Evolutionary conservation across 2,888 invertebrate genomes (phyloP).

Genomic region (Mylabris sibirica): DNA sequence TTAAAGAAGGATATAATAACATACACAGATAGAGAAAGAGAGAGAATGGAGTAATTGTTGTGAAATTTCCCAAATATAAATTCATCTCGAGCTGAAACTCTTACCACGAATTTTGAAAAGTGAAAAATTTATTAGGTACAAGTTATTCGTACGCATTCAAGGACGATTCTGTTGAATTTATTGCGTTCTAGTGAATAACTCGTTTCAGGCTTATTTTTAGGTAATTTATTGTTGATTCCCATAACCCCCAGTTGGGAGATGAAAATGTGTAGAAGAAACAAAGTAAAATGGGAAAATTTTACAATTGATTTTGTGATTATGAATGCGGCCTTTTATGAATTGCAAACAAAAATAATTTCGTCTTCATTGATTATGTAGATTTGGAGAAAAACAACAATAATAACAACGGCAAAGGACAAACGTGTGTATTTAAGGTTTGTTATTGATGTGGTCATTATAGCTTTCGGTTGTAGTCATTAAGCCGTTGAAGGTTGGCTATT

Average conservation of each 20-base stretch:
- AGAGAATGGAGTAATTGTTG: background rate
- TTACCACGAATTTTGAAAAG: conserved; percentile 13
- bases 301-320: conserved; percentile 15
- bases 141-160: conserved; percentile 14
- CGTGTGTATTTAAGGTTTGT: background rate
- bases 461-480: background rate
- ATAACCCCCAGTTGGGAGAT: background rate
- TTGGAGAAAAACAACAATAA: background rate
- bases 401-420: background rate
- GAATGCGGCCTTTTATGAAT: conserved; percentile 10
- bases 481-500: conserved; percentile 1
- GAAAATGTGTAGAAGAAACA: background rate
- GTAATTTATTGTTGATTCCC: conserved; percentile 23
- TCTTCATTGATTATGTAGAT: background rate
- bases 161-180: conserved; percentile 19
- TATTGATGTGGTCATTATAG: conserved; percentile 1
- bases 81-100: background rate
- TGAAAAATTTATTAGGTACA: conserved; percentile 22
- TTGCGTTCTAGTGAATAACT: conserved; percentile 18
- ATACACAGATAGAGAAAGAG: background rate
- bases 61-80: conserved; percentile 5
- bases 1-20: conserved; percentile 11
- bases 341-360: background rate
- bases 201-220: conserved; percentile 23
- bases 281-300: conserved; percentile 4